phyloP scores from a whole-genome alignment of 2,888 invertebrate species.

The Orthosia gracilis region DNA sequence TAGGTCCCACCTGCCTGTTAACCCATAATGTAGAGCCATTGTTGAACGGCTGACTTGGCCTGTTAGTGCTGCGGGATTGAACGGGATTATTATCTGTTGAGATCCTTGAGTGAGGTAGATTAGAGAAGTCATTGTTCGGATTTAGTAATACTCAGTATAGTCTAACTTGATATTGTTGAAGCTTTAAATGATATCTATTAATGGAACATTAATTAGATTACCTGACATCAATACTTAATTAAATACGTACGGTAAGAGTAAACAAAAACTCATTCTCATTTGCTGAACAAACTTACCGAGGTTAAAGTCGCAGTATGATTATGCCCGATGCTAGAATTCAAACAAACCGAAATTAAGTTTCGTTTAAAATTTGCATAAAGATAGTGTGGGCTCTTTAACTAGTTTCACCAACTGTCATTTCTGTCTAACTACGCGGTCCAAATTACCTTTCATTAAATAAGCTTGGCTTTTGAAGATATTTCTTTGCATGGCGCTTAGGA shows the following conservation, averaged over 20 bases:
- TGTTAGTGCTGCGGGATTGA: conserved; percentile 45
- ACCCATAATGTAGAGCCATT: conserved; percentile 61
- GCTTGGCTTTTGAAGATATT: conserved; percentile 46
- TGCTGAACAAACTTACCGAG: conserved; percentile 28
- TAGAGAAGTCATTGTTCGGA: conserved; percentile 36
- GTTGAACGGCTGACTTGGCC: conserved; percentile 51
- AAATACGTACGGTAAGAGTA: background rate
- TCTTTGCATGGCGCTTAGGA: conserved; percentile 49
- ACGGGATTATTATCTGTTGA: conserved; percentile 48
- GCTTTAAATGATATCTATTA: background rate
- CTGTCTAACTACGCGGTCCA: conserved; percentile 55
- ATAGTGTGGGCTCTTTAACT: conserved; percentile 65
- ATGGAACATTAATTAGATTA: background rate
- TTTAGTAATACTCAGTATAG: background rate
- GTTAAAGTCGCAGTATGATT: conserved; percentile 66
- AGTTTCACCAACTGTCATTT: conserved; percentile 65
- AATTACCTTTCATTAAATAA: conserved; percentile 61
- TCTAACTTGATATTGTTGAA: background rate
- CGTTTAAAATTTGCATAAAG: conserved; percentile 66
- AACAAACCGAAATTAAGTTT: conserved; percentile 65
- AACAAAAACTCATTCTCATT: conserved; percentile 6
- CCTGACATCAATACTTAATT: background rate
- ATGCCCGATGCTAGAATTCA: conserved; percentile 58
- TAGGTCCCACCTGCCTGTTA: conserved; percentile 63
- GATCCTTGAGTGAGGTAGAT: conserved; percentile 30